Percentiles rank a stretch among this genome's conserved stretches.
phyloP scores from a whole-genome alignment of 2,113 vertebrate species.

The Platycercus adscitus region DNA sequence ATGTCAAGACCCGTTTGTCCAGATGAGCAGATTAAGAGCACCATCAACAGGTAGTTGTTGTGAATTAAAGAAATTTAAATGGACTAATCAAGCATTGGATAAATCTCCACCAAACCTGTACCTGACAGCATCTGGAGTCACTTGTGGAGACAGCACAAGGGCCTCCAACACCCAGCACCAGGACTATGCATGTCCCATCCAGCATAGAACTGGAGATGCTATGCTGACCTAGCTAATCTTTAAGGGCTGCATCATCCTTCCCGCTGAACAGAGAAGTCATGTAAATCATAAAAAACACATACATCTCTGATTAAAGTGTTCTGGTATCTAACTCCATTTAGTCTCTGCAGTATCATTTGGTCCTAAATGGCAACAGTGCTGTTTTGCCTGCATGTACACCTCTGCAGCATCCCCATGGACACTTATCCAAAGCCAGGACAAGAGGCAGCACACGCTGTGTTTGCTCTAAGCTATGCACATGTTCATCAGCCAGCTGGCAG shows the following conservation, averaged over 20 bases:
- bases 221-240: fast-evolving
- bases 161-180: neutral
- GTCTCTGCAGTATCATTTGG: neutral
- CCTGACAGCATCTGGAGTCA: neutral
- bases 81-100: neutral
- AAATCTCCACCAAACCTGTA: neutral
- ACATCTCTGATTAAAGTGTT: neutral
- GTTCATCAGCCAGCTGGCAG: neutral
- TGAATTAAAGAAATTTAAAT: neutral
- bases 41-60: neutral
- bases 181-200: neutral
- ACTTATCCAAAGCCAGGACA: neutral
- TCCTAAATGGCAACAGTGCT: neutral
- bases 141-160: neutral
- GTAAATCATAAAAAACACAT: neutral
- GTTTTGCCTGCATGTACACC: fast-evolving
- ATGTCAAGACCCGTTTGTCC: neutral
- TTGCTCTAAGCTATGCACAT: neutral
- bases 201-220: neutral
- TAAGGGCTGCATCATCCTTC: neutral
- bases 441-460: neutral
- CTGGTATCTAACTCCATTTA: neutral
- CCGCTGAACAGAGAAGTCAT: neutral
- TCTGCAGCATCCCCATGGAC: neutral
- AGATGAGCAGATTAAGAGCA: neutral